phyloP scores from a whole-genome alignment of 2,888 invertebrate species.

The Chymomyza caudatula region DNA sequence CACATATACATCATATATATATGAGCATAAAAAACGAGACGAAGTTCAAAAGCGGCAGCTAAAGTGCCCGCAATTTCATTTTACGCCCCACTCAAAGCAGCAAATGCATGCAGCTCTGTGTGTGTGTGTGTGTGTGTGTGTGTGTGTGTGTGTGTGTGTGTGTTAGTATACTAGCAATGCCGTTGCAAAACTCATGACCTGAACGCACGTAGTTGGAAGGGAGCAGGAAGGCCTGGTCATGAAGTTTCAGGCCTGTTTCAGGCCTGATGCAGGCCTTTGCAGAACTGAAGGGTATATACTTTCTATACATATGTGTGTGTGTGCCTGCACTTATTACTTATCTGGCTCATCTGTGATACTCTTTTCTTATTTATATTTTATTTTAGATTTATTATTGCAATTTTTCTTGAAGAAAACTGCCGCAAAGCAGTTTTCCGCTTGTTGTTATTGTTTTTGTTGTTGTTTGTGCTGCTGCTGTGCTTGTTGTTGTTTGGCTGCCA shows the following conservation, averaged over 20 bases:
- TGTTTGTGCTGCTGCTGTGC: slow-evolving; percentile 11
- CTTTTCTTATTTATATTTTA: neutral
- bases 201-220: too few relatives aligned
- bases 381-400: neutral
- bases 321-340: slow-evolving; percentile 23
- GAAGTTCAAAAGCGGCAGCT: slow-evolving; percentile 58
- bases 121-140: neutral
- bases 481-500: slow-evolving; percentile 14
- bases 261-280: too few relatives aligned
- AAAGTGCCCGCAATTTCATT: neutral
- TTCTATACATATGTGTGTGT: slow-evolving; percentile 17
- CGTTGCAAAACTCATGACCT: too few relatives aligned
- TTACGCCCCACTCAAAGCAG: neutral
- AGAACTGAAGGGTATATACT: neutral
- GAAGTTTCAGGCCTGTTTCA: too few relatives aligned
- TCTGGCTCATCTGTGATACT: slow-evolving; percentile 9
- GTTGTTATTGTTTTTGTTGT: neutral
- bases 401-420: neutral
- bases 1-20: slow-evolving; percentile 20
- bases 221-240: too few relatives aligned
- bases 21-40: slow-evolving; percentile 41
- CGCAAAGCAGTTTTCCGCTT: neutral
- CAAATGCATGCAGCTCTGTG: neutral
- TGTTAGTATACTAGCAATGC: too few relatives aligned
- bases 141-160: slow-evolving; percentile 16